Conservation (phyloP, 2,888 invertebrate species). For the Drosophila aldrichi region DNA sequence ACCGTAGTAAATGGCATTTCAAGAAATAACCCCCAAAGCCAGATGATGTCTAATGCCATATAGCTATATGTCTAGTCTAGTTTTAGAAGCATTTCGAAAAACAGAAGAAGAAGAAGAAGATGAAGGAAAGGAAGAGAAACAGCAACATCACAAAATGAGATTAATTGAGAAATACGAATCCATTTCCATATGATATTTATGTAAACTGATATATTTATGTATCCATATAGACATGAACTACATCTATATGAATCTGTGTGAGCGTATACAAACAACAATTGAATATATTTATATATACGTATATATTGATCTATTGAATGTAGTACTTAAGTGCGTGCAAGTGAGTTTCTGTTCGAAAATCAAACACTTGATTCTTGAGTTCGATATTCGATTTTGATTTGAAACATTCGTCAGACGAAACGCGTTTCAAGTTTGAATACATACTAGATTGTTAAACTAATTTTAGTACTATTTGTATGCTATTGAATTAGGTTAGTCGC, state of each 20-base stretch:
- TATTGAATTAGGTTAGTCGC: constrained; percentile 45
- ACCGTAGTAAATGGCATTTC: constrained; percentile 6
- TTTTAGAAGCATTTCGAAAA: constrained; percentile 37
- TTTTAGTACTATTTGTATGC: constrained; percentile 53
- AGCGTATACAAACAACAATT: constrained; percentile 21
- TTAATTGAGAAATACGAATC: neutral
- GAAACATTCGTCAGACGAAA: constrained; percentile 64
- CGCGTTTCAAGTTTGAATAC: constrained; percentile 22
- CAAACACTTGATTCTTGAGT: too few relatives aligned
- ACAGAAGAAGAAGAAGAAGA: neutral
- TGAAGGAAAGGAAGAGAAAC: neutral
- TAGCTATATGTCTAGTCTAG: constrained; percentile 34
- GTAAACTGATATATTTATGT: constrained; percentile 37
- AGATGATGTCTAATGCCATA: constrained; percentile 4
- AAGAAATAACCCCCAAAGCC: neutral
- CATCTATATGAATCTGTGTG: constrained; percentile 36
- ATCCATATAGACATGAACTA: neutral
- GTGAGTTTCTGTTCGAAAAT: constrained; percentile 22
- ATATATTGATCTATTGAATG: constrained; percentile 53
- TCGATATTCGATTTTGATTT: constrained; percentile 1
- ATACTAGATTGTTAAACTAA: constrained; percentile 60
- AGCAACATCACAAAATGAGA: constrained; percentile 5
- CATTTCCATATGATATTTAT: constrained; percentile 51
- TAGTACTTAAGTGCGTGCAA: constrained; percentile 69
- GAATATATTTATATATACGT: constrained; percentile 61